Evolutionary conservation across 2,888 invertebrate species (phyloP).

Genomic region (Melieria omissa): DNA sequence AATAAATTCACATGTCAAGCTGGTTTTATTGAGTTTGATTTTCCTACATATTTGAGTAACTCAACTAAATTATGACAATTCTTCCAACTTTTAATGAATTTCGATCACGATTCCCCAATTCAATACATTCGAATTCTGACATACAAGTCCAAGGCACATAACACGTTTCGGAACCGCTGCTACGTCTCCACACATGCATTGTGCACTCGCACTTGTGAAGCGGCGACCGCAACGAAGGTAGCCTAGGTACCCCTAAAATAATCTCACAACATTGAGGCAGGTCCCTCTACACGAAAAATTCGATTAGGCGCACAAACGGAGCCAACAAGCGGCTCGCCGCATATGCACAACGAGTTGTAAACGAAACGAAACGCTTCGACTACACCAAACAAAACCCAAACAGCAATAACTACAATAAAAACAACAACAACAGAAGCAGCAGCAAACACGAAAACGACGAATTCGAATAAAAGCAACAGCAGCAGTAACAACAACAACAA

Average conservation of each 20-base stretch:
- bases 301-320: conserved; percentile 55
- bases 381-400: conserved; percentile 8
- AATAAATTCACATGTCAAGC: no score
- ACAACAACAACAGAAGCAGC: conserved; percentile 8
- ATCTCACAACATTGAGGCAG: conserved; percentile 50
- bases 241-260: conserved; percentile 29
- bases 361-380: conserved; percentile 25
- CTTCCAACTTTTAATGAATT: no score
- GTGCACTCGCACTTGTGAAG: conserved; percentile 11
- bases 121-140: no score
- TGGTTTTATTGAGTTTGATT: no score
- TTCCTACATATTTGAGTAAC: no score
- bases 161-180: no score
- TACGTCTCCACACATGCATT: no score
- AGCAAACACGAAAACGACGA: neutral
- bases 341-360: conserved; percentile 7
- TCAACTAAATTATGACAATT: no score
- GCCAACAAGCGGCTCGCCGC: conserved; percentile 32
- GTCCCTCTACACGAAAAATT: conserved; percentile 61
- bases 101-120: no score
- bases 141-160: no score
- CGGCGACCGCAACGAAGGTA: conserved; percentile 9
- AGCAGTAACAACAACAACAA: conserved; percentile 2
- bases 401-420: conserved; percentile 10
- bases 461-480: conserved; percentile 2